Percentiles rank a stretch among this genome's conserved stretches.
phyloP scores from a whole-genome alignment of 2,888 invertebrate species.

The Celastrina argiolus region DNA sequence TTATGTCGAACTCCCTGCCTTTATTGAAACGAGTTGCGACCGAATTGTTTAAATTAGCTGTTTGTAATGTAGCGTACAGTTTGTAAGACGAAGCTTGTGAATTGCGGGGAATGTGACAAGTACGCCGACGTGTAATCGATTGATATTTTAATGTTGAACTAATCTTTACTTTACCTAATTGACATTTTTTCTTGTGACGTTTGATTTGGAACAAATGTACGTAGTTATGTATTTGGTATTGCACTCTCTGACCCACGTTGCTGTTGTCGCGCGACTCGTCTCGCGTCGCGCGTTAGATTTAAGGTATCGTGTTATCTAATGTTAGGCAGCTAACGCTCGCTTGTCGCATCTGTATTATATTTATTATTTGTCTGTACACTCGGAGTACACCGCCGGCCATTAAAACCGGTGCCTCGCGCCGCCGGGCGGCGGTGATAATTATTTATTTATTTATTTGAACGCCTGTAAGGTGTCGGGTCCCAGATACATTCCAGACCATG shows the following conservation, averaged over 20 bases:
- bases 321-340: constrained; percentile 69
- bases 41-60: not conserved
- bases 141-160: constrained; percentile 7
- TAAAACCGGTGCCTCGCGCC: constrained; percentile 5
- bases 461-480: constrained; percentile 76
- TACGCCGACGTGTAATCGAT: not conserved
- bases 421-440: constrained; percentile 22
- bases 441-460: constrained; percentile 44
- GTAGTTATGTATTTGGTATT: constrained; percentile 17
- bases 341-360: constrained; percentile 44
- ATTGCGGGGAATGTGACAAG: not conserved
- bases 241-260: constrained; percentile 30
- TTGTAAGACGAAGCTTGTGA: not conserved
- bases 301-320: constrained; percentile 74
- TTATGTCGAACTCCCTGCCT: not conserved
- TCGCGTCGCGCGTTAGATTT: constrained; percentile 63
- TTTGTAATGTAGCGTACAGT: not conserved
- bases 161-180: not conserved
- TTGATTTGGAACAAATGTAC: not conserved
- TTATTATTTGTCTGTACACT: constrained; percentile 17
- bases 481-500: constrained; percentile 73
- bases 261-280: constrained; percentile 32
- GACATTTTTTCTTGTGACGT: not conserved
- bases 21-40: not conserved
- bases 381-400: constrained; percentile 33